Conservation (phyloP, 2,113 vertebrate species). For the Gambusia holbrooki region DNA sequence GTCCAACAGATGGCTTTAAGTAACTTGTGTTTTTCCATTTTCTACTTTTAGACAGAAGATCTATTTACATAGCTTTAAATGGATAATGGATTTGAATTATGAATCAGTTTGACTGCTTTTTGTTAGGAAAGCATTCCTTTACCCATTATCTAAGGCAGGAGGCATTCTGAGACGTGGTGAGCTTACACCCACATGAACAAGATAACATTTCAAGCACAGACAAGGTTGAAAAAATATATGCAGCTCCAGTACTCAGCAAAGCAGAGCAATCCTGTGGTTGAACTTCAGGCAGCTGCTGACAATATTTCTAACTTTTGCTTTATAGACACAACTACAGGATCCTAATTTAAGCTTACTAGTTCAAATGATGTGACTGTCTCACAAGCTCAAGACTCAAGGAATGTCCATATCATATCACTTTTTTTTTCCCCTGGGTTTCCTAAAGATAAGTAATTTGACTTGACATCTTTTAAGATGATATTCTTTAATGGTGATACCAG, state of each 20-base stretch:
- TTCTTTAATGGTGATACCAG: not conserved
- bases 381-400: slow-evolving; percentile 11
- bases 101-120: slow-evolving; percentile 10
- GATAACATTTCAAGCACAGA: slow-evolving; percentile 35
- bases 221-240: slow-evolving; percentile 23
- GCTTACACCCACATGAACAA: slow-evolving; percentile 24
- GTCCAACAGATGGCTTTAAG: slow-evolving; percentile 45
- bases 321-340: slow-evolving; percentile 16
- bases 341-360: slow-evolving; percentile 15
- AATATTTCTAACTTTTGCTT: slow-evolving; percentile 36
- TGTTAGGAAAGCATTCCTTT: slow-evolving; percentile 19
- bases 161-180: slow-evolving; percentile 17
- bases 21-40: slow-evolving; percentile 28
- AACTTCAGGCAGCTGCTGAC: slow-evolving; percentile 32
- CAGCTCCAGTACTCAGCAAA: slow-evolving; percentile 2
- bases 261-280: slow-evolving; percentile 21
- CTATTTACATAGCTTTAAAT: slow-evolving; percentile 14
- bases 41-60: slow-evolving; percentile 25
- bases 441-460: too few relatives aligned
- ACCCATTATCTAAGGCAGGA: slow-evolving; percentile 1
- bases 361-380: slow-evolving; percentile 12
- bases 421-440: too few relatives aligned
- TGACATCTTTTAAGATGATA: not conserved
- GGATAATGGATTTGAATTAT: slow-evolving; percentile 1
- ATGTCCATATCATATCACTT: not conserved